Conservation (phyloP, 2,888 invertebrate species). For the Tiphia femorata region DNA sequence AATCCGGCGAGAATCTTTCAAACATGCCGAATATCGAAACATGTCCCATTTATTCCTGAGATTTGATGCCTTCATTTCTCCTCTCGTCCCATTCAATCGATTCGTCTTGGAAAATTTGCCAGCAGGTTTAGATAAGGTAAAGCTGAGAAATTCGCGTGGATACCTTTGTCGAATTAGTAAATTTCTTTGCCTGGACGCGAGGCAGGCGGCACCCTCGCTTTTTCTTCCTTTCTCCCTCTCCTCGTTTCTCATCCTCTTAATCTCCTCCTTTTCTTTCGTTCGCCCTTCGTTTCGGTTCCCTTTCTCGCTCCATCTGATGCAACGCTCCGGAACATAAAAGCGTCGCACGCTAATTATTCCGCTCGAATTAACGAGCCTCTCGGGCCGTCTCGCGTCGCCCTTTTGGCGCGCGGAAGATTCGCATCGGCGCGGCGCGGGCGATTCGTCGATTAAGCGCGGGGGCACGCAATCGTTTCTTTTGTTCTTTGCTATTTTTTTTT, state of each 20-base stretch:
- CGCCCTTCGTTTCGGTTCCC: background rate
- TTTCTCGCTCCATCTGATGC: background rate
- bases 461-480: conserved; percentile 22
- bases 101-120: no score
- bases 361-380: conserved; percentile 21
- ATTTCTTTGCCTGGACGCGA: no score
- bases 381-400: conserved; percentile 5
- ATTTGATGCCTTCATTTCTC: no score
- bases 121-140: no score
- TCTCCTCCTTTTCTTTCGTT: background rate
- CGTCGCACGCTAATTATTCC: conserved; percentile 23
- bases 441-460: conserved; percentile 19
- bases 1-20: background rate
- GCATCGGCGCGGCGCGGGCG: no score
- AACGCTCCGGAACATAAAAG: conserved; percentile 2
- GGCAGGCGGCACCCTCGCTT: no score
- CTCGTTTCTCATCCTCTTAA: background rate
- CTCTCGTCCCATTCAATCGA: no score
- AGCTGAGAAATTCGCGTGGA: no score
- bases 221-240: background rate
- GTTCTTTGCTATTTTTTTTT: background rate
- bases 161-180: no score
- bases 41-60: background rate
- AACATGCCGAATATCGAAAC: background rate
- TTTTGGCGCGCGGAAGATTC: conserved; percentile 15